Percentiles rank a stretch among this genome's conserved stretches.
These are phyloP conservation scores for Eurytoma californica DNA, from an alignment of 2,888 invertebrate genomes.

Conservation along the genomic window DNA sequence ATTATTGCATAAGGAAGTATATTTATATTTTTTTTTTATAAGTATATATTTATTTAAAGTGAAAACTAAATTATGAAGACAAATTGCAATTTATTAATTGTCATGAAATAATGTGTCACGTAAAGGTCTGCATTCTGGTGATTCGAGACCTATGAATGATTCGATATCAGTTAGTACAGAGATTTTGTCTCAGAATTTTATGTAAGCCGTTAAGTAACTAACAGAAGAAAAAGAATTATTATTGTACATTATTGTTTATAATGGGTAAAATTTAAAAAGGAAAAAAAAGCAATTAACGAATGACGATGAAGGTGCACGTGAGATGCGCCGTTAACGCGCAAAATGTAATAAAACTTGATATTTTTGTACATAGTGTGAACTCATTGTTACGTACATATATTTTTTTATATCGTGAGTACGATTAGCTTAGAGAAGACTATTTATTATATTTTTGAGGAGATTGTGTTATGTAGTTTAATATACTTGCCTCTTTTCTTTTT, in stretches of 20 bases:
- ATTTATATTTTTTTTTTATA: not conserved
- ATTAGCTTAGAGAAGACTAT: slow-evolving; percentile 45
- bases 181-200: slow-evolving; percentile 63
- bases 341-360: slow-evolving; percentile 71
- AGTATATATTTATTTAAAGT: not conserved
- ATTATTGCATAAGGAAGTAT: too few relatives aligned
- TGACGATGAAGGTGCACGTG: slow-evolving; percentile 56
- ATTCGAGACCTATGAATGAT: slow-evolving; percentile 15
- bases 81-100: not conserved
- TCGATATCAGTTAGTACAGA: slow-evolving; percentile 58
- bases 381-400: slow-evolving; percentile 40
- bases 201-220: slow-evolving; percentile 47
- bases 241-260: slow-evolving; percentile 68
- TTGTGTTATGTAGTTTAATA: slow-evolving; percentile 40
- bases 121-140: slow-evolving; percentile 20
- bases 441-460: slow-evolving; percentile 53
- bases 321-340: slow-evolving; percentile 58
- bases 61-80: too few relatives aligned
- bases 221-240: slow-evolving; percentile 55
- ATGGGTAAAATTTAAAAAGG: slow-evolving; percentile 49
- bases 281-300: slow-evolving; percentile 61
- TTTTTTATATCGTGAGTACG: slow-evolving; percentile 25
- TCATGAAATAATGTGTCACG: not conserved
- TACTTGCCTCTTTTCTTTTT: slow-evolving; percentile 37
- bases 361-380: slow-evolving; percentile 71